Evolutionary conservation across 1,140 invertebrate genomes (phyloP), one percentile per base, ranked within the genome.

Genomic region (Formica exsecta): DNA sequence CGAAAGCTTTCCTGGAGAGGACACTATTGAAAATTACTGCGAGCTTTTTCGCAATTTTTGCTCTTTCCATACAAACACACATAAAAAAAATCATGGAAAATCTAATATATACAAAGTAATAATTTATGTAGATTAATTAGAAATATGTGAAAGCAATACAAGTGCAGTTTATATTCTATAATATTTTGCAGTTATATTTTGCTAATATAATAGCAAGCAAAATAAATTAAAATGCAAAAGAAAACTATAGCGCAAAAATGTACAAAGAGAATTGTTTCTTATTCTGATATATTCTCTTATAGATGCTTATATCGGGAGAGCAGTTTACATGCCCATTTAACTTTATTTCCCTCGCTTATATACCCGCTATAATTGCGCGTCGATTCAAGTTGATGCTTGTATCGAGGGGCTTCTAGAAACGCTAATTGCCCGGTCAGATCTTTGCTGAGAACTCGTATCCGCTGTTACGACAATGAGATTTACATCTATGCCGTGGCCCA

Each of bases 381-480:
- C 88, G 88, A 90, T 86, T 90, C 88, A 79, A 89, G 73, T 87
- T 73, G 62, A 86, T 80, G 88, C 89, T 91, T 91, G 80, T 87
- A 90, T 92, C 86, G 74, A 92, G 91, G 80, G 87, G 44, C 74
- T 86, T 83, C 41, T 92, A 87, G 75, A 90, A 85, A 91, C 80
- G 86, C 84, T 92, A 92, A 92, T 92, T 92, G 91, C 89, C 89
- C 89, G 87, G 85, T 87, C 87, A 89, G 89, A 87, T 86, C 90
- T 91, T 91, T 76, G 54, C 9, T n/a, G 66, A 19, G 51, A 54
- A 68, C 75, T 38, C 75, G 25, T 77, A 77, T 77, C 38, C 74
- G 44, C 73, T 70, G 81, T 77, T 81, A 87, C 86, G 71, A 89
- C 89, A 90, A 90, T 90, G 80, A 87, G 85, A 91, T 92, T 92